Evolutionary conservation across 92 coral and sea anemone species (phyloP), one percentile per base, ranked within the genome.

Genomic region (Nematostella vectensis): DNA sequence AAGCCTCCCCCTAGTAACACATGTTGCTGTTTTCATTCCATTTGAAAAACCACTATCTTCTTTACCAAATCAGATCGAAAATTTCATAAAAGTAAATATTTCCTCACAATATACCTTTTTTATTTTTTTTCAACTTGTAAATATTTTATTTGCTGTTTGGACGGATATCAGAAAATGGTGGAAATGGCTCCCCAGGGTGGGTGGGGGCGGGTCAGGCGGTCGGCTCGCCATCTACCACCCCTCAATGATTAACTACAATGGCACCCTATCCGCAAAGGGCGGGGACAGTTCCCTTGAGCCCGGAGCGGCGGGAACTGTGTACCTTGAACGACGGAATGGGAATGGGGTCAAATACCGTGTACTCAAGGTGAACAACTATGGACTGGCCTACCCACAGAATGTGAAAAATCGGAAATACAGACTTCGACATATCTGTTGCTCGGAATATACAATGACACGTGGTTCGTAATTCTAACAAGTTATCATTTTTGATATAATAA

Each of bases 151-250:
- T n/a, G n/a, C n/a, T n/a, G n/a, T 81, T 63, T 58, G 88, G 88
- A 11, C 30, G 57, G 26, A 54, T 81, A 43, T 62, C 67, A 17
- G 78, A 68, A 10, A 57, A 77, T 57, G 88, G 88, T 16, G 88
- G 88, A 2, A 67, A 50, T 22, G 88, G 88, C 1, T 81, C 88
- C 23, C 62, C 71, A 48, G 56, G 21, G 58, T 23, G 1, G 88
- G 81, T 0, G 87, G 88, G 22, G 88, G 88, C 8, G 88, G 88
- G 2, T 75, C 88, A 1, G 88, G 88, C 15, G 88, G 88, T 3
- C 52, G 88, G 24, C 18, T 81, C 3, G 88, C 77, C 31, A 47
- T 81, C 27, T 68, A 75, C 40, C 80, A 81, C 47, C 65, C 59
- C 16, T 62, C 61, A 24, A 75, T 81, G 71, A 68, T 54, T 44